Evolutionary conservation across 2,113 vertebrate genomes (phyloP), one percentile per base, ranked within the genome.

Genomic region (Scatophagus argus): DNA sequence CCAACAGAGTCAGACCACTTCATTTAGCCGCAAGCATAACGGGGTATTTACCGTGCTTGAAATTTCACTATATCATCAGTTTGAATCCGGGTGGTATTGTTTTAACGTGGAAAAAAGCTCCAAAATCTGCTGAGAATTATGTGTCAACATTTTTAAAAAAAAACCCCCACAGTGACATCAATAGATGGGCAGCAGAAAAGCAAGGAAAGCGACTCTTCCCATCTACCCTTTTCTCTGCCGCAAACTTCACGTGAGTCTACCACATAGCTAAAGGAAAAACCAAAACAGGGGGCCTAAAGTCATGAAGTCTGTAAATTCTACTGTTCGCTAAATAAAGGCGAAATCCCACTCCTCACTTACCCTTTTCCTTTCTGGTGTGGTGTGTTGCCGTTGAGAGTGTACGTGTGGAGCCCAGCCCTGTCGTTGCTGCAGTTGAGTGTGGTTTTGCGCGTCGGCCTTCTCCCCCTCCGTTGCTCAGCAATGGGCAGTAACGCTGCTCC

Each of bases 391-490:
- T 17, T 81, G 69, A 67, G 19, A 60, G 14, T 66, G 81, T 70
- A 73, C 51, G 49, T 29, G 74, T 41, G 63, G 70, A 80, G 79
- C 89, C 92, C 84, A 75, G 85, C 89, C 89, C 89, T 82, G 88
- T 63, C 68, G 80, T 55, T 46, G 75, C 81, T 77, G 85, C 87
- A 72, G 81, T 51, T 43, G 76, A 25, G 77, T 71, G 71, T 66
- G 51, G 49, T 66, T 79, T 65, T 49, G 69, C 17, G 79, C 76
- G 73, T 66, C 79, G 87, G 83, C 88, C 85, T 88, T 83, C 77
- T 82, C 82, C 44, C 75, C 56, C 73, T 84, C 86, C 68, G 89
- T 84, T 87, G 85, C 91, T 89, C 87, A 81, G 83, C 82, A 79
- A 81, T 49, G 43, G n/a, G n/a, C n/a, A n/a, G n/a, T 17, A 73